These are phyloP conservation scores for Rhinophrynus dorsalis DNA, from an alignment of 2,797 vertebrate genomes.

Conservation along the genomic window DNA sequence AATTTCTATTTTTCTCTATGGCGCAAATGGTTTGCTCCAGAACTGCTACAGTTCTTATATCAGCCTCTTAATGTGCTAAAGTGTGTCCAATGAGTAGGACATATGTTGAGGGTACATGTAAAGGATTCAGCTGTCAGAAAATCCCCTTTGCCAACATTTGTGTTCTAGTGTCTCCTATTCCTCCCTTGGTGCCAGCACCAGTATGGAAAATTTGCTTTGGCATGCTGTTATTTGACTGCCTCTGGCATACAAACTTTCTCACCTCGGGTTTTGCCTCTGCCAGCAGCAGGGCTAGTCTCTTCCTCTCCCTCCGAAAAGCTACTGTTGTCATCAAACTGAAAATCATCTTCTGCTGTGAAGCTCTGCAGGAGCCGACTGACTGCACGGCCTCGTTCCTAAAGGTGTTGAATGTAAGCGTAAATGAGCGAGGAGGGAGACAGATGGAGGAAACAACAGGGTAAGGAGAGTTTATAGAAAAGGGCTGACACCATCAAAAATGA, in stretches of 20 bases:
- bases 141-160: not conserved
- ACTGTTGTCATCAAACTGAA: constrained; percentile 85
- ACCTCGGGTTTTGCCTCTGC: constrained; percentile 34
- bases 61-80: no score
- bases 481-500: no score
- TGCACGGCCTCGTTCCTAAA: constrained; percentile 82
- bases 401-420: not conserved
- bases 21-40: no score
- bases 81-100: no score
- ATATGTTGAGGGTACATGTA: no score
- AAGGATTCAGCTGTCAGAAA: not conserved
- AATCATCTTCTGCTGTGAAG: constrained; percentile 85
- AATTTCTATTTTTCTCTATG: no score
- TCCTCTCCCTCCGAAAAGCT: constrained; percentile 90
- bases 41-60: no score
- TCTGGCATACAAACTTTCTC: not conserved
- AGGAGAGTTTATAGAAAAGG: no score
- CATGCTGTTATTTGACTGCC: not conserved
- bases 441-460: no score
- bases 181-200: not conserved
- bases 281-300: constrained; percentile 29
- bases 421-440: not conserved
- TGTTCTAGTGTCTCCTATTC: not conserved
- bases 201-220: not conserved
- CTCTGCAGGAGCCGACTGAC: constrained; percentile 91